Percentiles rank a stretch among this genome's conserved stretches.
These are phyloP conservation scores for Aythya baeri DNA, from an alignment of 2,113 vertebrate species.

Conservation along the genomic window DNA sequence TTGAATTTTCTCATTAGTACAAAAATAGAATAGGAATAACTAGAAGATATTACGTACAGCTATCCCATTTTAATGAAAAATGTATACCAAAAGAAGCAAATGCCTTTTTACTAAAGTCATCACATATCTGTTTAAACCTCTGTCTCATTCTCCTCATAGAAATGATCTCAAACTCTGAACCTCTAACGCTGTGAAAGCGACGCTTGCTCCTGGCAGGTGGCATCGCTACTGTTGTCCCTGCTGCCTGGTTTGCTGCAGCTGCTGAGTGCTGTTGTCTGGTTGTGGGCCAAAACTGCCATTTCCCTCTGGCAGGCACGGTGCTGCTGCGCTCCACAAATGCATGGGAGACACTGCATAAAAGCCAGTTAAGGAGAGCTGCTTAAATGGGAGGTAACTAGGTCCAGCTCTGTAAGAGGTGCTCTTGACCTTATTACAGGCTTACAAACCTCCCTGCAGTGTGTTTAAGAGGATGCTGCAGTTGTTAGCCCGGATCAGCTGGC, in stretches of 20 bases:
- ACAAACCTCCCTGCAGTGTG: neutral
- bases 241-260: conserved; percentile 16
- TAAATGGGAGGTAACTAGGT: neutral
- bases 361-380: neutral
- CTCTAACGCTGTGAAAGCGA: neutral
- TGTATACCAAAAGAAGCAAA: neutral
- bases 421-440: neutral
- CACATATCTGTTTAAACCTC: conserved; percentile 1
- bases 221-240: neutral
- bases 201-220: conserved; percentile 17
- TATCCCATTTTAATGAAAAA: neutral
- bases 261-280: neutral
- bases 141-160: neutral
- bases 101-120: neutral
- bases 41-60: neutral
- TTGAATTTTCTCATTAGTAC: neutral
- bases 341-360: neutral
- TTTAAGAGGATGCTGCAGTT: neutral
- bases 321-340: neutral
- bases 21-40: neutral
- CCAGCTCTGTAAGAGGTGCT: neutral
- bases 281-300: neutral
- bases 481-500: neutral
- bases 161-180: neutral
- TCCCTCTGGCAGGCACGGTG: neutral